Conservation (phyloP, 23 tunicate species). For the Ciona savignyi region DNA sequence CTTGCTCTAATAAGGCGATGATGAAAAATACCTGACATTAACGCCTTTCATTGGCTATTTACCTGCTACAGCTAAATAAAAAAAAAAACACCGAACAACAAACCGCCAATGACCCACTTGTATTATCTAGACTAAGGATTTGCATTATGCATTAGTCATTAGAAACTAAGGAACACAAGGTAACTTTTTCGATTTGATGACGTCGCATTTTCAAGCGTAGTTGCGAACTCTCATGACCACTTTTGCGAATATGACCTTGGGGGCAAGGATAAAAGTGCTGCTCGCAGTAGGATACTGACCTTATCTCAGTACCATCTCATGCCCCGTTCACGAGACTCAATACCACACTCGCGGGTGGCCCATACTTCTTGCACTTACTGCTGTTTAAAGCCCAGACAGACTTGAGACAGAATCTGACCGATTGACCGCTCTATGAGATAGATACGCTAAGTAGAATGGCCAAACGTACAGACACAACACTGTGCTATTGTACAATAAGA, state of each 20-base stretch:
- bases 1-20: no score
- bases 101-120: no score
- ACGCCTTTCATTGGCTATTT: no score
- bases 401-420: background rate
- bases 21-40: no score
- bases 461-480: background rate
- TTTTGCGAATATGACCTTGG: background rate
- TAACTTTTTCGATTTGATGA: no score
- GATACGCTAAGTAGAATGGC: background rate
- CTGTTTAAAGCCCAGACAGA: background rate
- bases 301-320: background rate
- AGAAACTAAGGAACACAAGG: no score
- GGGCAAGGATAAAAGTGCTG: background rate
- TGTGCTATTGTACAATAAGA: background rate
- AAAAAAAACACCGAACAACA: no score
- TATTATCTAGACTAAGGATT: no score
- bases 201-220: background rate
- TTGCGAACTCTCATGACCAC: background rate
- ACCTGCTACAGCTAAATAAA: no score
- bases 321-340: background rate
- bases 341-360: background rate
- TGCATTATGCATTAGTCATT: no score
- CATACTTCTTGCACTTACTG: background rate
- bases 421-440: background rate
- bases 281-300: background rate